Percentiles rank a stretch among this genome's conserved stretches.
Conservation (phyloP, 2,888 invertebrate species). For the Schrankia costaestrigalis region DNA sequence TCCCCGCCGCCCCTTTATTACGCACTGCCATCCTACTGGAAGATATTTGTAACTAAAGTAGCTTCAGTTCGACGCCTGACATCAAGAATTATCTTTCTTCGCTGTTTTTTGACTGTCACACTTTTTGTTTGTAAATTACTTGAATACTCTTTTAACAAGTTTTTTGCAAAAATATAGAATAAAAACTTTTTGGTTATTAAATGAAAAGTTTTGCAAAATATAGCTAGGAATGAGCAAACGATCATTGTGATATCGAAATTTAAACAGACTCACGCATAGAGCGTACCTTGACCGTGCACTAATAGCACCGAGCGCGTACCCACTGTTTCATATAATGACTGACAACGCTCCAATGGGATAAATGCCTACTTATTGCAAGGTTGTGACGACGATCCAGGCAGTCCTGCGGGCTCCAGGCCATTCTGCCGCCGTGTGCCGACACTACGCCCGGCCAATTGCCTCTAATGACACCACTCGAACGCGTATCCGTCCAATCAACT, state of each 20-base stretch:
- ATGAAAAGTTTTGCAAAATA: background rate
- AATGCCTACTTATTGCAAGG: constrained; percentile 74
- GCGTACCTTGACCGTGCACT: constrained; percentile 75
- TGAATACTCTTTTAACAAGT: background rate
- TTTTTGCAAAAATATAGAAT: background rate
- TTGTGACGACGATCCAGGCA: constrained; percentile 66
- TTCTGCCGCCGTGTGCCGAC: constrained; percentile 55
- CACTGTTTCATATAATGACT: constrained; percentile 65
- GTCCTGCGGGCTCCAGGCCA: constrained; percentile 55
- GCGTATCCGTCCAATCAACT: constrained; percentile 74
- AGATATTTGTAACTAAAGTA: constrained; percentile 54
- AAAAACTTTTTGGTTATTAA: background rate
- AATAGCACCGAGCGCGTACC: constrained; percentile 56
- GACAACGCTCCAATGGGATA: constrained; percentile 75
- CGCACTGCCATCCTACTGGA: constrained; percentile 47
- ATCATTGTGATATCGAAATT: constrained; percentile 21
- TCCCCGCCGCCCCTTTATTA: constrained; percentile 57
- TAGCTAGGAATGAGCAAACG: constrained; percentile 9
- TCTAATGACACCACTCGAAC: constrained; percentile 74
- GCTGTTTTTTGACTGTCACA: constrained; percentile 17
- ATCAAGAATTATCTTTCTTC: constrained; percentile 39
- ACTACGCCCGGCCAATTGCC: constrained; percentile 67
- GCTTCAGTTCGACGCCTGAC: constrained; percentile 43
- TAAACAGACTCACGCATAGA: constrained; percentile 37
- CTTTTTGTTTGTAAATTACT: constrained; percentile 19